A percentile compares a stretch with the other conserved stretches of the same genome.
Conservation (phyloP, 64 coral and sea anemone genomes). For the Acropora yongei region DNA sequence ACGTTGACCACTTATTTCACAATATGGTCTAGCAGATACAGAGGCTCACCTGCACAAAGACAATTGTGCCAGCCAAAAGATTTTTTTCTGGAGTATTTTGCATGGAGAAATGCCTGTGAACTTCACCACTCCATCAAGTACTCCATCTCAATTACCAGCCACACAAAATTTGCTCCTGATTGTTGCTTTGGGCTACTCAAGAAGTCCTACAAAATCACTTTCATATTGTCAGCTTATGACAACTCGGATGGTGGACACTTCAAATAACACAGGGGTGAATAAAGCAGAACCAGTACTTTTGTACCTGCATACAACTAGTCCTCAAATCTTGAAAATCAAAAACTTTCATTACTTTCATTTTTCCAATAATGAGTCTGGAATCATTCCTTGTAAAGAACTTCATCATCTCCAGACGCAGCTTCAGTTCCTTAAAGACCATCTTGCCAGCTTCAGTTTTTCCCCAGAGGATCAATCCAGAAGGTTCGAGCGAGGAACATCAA, state of each 20-base stretch:
- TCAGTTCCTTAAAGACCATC: background rate
- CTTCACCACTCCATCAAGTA: slow-evolving; percentile 13
- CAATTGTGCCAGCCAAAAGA: slow-evolving; percentile 53
- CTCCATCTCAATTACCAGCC: slow-evolving; percentile 7
- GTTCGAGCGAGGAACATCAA: background rate
- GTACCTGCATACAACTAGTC: slow-evolving; percentile 46
- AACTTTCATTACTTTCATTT: too few species aligned
- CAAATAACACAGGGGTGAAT: slow-evolving; percentile 40
- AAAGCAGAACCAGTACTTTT: slow-evolving; percentile 40
- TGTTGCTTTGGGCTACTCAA: slow-evolving; percentile 18
- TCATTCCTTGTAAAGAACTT: slow-evolving; percentile 30
- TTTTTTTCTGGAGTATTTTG: slow-evolving; percentile 42
- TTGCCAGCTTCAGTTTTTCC: background rate
- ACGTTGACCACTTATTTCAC: slow-evolving; percentile 31
- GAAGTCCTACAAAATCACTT: slow-evolving; percentile 32
- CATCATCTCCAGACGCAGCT: slow-evolving; percentile 2
- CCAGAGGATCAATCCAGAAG: background rate
- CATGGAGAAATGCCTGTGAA: background rate
- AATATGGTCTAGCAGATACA: slow-evolving; percentile 41
- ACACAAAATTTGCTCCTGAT: background rate
- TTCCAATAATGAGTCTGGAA: background rate
- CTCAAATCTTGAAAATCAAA: slow-evolving; percentile 1
- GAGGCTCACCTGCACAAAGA: slow-evolving; percentile 33
- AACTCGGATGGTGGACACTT: slow-evolving; percentile 36
- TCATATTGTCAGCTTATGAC: slow-evolving; percentile 54